Base-by-base conservation (phyloP, 2,888 invertebrate species). In the Drosophila anomalata region DNA sequence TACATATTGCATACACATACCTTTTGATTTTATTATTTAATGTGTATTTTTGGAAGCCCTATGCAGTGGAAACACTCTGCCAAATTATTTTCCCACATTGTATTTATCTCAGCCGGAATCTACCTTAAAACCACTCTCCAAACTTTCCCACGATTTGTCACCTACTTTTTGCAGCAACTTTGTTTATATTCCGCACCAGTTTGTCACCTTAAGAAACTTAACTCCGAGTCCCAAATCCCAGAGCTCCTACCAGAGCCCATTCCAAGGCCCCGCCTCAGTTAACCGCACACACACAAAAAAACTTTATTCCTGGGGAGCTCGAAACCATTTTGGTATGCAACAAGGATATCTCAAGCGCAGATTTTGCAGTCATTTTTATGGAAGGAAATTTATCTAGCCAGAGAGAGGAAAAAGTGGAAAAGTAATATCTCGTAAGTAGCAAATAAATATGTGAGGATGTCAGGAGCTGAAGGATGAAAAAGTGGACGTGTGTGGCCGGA, bases 391-490 rank as follows among this genome's bases (percentile, higher is more conserved):
- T 65, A 63, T 66, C 67, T 65, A 66, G 65, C 67, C 36, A 66
- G 41, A 22, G 14, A 29, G 14, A 29, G 22, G 22, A 39, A 47
- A 50, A 51, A 41, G 52, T 11, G 29, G 36, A 47, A 63, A 62
- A 36, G 33, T 61, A 62, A 69, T 70, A 55, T 66, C 55, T 60
- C 50, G 39, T 67, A 70, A 82, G 67, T 71, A 74, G 67, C 78
- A 70, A 31, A 50, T 55, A 59, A 72, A 63, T 62, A 56, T 56
- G 70, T 52, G 53, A 12, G 55, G 41, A 47, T 60, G 60, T 42
- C 72, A 29, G 31, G 33, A n/a, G 20, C 17, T 39, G 39, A n/a
- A 3, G 3, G 11, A 7, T 29, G 17, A 2, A 14, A 8, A 12
- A 24, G 24, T 14, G 14, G 36, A 2, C 36, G 33, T 67, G 50